Conservation (phyloP, 2,797 vertebrate species). For the Sebastes melanostomus region DNA sequence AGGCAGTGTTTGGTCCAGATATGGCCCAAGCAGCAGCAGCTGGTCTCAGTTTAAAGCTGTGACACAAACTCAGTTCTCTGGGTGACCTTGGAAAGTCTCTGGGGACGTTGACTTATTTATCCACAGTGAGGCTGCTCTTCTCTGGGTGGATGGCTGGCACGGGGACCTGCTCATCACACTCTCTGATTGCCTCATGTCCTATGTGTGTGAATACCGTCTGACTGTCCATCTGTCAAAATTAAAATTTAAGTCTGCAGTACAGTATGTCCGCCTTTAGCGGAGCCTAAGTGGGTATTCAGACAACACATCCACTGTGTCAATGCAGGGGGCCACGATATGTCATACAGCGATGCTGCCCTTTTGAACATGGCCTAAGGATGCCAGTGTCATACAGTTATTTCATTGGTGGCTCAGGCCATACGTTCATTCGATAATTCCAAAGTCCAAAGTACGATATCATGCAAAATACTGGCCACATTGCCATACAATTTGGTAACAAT, state of each 20-base stretch:
- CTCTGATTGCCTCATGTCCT: not conserved
- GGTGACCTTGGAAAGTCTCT: slow-evolving; percentile 56
- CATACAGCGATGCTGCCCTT: not conserved
- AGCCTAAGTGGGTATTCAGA: not conserved
- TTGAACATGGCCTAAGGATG: not conserved
- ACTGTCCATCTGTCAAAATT: not conserved
- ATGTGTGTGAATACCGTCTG: not conserved
- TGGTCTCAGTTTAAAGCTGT: slow-evolving; percentile 45
- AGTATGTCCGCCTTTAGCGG: not conserved
- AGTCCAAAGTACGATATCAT: not conserved
- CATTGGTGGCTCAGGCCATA: not conserved
- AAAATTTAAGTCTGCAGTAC: not conserved
- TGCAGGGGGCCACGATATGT: not conserved
- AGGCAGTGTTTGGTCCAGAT: slow-evolving; percentile 43
- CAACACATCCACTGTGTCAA: not conserved
- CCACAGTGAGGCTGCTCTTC: slow-evolving; percentile 12
- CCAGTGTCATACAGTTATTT: not conserved
- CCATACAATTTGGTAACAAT: not conserved
- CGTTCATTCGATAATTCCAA: not conserved
- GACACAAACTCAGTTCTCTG: slow-evolving; percentile 39
- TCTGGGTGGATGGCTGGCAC: not conserved
- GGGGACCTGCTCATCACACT: not conserved
- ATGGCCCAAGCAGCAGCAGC: slow-evolving; percentile 45
- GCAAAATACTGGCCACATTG: not conserved
- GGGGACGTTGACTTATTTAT: slow-evolving; percentile 50